These are phyloP conservation scores for Lophura nycthemera DNA, from an alignment of 2,113 vertebrate genomes.

Conservation along the genomic window DNA sequence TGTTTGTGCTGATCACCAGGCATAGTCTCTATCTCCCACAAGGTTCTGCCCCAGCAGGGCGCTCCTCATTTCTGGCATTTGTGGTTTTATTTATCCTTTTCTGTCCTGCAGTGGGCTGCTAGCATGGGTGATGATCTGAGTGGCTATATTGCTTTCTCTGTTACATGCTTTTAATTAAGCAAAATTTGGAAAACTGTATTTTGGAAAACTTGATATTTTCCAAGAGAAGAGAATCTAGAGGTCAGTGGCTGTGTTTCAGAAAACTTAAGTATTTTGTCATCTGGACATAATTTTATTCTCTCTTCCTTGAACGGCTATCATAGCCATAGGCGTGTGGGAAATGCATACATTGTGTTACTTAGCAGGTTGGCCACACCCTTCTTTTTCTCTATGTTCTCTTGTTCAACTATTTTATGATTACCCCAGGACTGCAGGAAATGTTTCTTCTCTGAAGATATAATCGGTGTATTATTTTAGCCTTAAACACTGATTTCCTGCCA, in stretches of 20 bases:
- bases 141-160: not conserved
- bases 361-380: constrained; percentile 20
- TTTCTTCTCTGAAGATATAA: constrained; percentile 69
- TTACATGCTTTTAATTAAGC: not conserved
- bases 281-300: not conserved
- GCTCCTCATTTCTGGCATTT: not conserved
- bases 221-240: not conserved
- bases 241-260: not conserved
- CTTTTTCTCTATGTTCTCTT: constrained; percentile 9
- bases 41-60: fast-evolving
- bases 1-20: not conserved
- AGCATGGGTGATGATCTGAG: not conserved
- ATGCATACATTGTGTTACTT: not conserved
- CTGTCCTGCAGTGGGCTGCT: not conserved
- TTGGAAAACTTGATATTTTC: not conserved
- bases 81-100: not conserved
- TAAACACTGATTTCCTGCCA: constrained; percentile 63
- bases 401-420: constrained; percentile 60
- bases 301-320: not conserved
- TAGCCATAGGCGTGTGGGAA: not conserved
- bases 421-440: constrained; percentile 36
- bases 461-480: constrained; percentile 60
- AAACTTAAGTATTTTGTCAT: not conserved
- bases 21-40: not conserved
- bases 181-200: not conserved